Evolutionary conservation across 1,140 invertebrate genomes (phyloP), one percentile per base, ranked within the genome.

Genomic region (Caenorhabditis briggsae): DNA sequence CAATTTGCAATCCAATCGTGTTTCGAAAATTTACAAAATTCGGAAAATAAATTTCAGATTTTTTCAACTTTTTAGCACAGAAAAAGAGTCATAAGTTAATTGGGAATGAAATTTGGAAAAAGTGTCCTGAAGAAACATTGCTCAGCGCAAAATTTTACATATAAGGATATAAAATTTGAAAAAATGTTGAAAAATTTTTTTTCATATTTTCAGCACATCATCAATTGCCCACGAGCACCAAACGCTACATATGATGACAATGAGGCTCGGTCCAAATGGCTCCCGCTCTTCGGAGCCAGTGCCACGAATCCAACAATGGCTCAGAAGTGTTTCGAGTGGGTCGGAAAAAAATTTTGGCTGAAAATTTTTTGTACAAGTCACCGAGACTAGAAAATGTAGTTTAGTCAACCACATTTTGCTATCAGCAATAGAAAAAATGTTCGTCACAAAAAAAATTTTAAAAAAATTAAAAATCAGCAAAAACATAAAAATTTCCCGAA

Each of bases 311-410:
- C 70, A 5, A 5, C 8, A 18, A n/a, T 23, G 46, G 70, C 70
- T 53, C 70, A 78, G n/a, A 78, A 78, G 33, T 78, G 70, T 78
- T 78, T 78, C 11, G 70, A 78, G 70, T 78, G 33, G 50, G 70
- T 50, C 6, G 11, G 3, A 18, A 58, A 58, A 3, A 33, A 53
- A 53, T 53, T 53, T 53, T 53, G 2, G 12, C 50, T 14, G 50
- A 53, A 53, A 61, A 20, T 33, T 20, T n/a, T 20, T 8, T 8
- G 7, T n/a, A 58, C n/a, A 14, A 58, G 7, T n/a, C n/a, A 2
- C 33, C 20, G 8, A 18, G 56, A 58, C n/a, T 18, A 58, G 8
- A 58, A 58, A 8, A 8, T 58, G n/a, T n/a, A 20, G 50, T 53
- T 58, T 20, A 58, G 56, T 20, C 8, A n/a, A 16, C 5, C n/a